A percentile compares a stretch with the other conserved stretches of the same genome.
Conservation (phyloP, 2,113 vertebrate species). For the Pterophyllum scalare region DNA sequence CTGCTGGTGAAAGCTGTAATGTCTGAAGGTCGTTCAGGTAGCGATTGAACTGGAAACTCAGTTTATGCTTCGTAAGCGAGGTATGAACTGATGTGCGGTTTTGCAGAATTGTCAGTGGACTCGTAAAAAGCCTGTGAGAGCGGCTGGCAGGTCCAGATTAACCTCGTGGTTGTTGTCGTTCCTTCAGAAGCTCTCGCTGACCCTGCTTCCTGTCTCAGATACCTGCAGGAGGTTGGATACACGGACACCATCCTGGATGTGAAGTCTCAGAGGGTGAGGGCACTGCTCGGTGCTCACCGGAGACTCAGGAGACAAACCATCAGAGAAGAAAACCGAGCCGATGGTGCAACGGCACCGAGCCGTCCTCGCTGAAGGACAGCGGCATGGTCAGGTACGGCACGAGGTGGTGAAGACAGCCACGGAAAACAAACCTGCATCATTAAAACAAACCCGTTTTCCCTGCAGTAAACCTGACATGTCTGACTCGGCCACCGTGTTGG, state of each 20-base stretch:
- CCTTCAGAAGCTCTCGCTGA: background rate
- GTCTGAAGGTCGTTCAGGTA: no score
- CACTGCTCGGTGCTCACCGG: constrained; percentile 90
- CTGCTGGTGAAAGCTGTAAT: no score
- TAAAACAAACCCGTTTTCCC: background rate
- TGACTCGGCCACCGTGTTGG: constrained; percentile 89
- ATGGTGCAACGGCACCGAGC: constrained; percentile 93
- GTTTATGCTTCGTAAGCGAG: no score
- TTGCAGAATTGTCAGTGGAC: background rate
- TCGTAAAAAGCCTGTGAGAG: no score
- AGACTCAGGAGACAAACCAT: constrained; percentile 85
- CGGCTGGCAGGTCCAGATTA: background rate
- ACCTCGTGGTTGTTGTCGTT: background rate
- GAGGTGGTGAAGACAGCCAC: background rate
- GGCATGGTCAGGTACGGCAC: constrained; percentile 83
- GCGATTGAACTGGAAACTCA: no score
- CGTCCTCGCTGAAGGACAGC: constrained; percentile 84
- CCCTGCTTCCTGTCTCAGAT: constrained; percentile 75
- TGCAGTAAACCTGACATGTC: constrained; percentile 90
- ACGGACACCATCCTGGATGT: constrained; percentile 96
- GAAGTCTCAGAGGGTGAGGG: constrained; percentile 91
- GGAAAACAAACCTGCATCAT: accelerated
- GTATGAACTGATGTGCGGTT: background rate
- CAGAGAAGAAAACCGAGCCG: constrained; percentile 83
- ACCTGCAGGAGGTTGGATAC: constrained; percentile 96